These are phyloP conservation scores for Dione juno DNA, from an alignment of 2,888 invertebrate species.

Conservation along the genomic window DNA sequence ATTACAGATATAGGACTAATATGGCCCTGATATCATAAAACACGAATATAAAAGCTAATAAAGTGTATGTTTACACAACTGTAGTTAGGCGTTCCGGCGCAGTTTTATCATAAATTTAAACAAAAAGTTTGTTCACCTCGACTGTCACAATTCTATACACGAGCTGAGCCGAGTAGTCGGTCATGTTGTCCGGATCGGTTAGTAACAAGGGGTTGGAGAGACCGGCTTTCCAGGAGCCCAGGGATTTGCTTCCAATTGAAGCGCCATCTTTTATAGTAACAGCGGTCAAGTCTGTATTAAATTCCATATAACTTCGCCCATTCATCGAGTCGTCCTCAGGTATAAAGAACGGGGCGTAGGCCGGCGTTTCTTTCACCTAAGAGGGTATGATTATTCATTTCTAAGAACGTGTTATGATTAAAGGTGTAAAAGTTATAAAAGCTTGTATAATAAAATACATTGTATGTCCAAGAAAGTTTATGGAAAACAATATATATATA, in stretches of 20 bases:
- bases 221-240: slow-evolving; percentile 92
- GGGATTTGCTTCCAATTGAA: slow-evolving; percentile 86
- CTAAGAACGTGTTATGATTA: slow-evolving; percentile 15
- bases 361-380: slow-evolving; percentile 85
- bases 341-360: slow-evolving; percentile 87
- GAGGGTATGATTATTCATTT: slow-evolving; percentile 37
- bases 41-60: slow-evolving; percentile 28
- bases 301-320: slow-evolving; percentile 89
- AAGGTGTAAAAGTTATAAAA: background rate
- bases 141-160: slow-evolving; percentile 95
- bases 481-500: no score
- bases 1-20: slow-evolving; percentile 5
- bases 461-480: background rate
- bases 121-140: slow-evolving; percentile 81
- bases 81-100: slow-evolving; percentile 58
- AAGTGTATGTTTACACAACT: slow-evolving; percentile 65
- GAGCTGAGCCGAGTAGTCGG: slow-evolving; percentile 90
- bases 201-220: slow-evolving; percentile 86
- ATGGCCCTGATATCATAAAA: slow-evolving; percentile 15
- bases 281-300: slow-evolving; percentile 87
- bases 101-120: slow-evolving; percentile 43
- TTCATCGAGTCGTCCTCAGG: slow-evolving; percentile 85
- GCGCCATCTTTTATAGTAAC: slow-evolving; percentile 89
- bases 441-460: slow-evolving; percentile 11
- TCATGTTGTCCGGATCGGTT: slow-evolving; percentile 86